Conservation (phyloP, 2,888 invertebrate genomes). For the Heterodera filipjevi region DNA sequence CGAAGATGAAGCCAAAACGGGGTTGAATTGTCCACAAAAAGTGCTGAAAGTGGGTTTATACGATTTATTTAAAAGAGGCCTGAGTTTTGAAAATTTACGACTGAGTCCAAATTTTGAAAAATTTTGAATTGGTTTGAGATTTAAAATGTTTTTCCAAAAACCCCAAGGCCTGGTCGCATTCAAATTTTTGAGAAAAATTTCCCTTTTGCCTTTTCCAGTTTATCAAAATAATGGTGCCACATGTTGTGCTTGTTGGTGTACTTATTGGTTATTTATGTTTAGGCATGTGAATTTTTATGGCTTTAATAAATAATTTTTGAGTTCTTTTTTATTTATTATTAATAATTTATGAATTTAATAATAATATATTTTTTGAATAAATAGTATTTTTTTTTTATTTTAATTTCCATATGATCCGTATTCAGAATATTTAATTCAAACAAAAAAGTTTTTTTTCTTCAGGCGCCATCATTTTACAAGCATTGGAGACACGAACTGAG, state of each 20-base stretch:
- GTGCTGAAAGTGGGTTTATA: conserved; percentile 51
- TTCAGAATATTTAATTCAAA: not conserved
- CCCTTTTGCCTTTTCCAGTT: conserved; percentile 43
- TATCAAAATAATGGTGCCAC: conserved; percentile 65
- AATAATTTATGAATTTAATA: not conserved
- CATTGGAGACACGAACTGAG: conserved; percentile 63
- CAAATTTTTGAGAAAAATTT: too few species aligned
- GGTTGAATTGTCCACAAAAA: conserved; percentile 60
- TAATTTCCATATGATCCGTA: not conserved
- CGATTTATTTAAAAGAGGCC: not conserved
- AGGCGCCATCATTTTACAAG: conserved; percentile 64
- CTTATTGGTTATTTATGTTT: conserved; percentile 63
- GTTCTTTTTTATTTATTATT: not conserved
- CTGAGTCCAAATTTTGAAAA: too few species aligned
- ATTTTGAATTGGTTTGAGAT: too few species aligned
- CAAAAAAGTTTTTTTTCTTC: not conserved
- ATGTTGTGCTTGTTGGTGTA: conserved; percentile 63
- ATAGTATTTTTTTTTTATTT: not conserved
- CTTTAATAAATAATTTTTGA: not conserved
- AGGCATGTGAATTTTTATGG: not conserved
- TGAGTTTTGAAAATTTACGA: not conserved
- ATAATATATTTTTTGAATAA: not conserved
- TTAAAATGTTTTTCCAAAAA: too few species aligned
- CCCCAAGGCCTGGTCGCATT: too few species aligned
- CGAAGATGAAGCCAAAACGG: conserved; percentile 54